Evolutionary conservation across 37 sponge, comb jelly and placozoan species (phyloP).

Genomic region (Cladorhizidae sp.): DNA sequence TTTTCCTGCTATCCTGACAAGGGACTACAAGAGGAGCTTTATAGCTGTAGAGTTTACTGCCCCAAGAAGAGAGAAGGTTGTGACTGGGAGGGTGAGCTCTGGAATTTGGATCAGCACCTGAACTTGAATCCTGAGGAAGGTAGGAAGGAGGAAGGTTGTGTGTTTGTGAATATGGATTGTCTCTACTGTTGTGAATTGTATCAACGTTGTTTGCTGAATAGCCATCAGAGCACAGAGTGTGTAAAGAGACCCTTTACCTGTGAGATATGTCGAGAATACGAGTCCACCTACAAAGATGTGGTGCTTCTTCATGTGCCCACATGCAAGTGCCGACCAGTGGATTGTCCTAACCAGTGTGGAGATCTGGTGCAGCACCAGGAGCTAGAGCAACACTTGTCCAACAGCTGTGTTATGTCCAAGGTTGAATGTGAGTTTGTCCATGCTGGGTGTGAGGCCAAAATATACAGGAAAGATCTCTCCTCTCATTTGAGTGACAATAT

Average conservation of each 20-base stretch:
- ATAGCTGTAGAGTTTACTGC: constrained; percentile 22
- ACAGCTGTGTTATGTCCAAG: constrained; percentile 8
- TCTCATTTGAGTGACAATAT: background rate
- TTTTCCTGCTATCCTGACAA: constrained; percentile 14
- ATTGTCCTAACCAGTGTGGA: constrained; percentile 41
- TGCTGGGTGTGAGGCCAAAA: constrained; percentile 30
- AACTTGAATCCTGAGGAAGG: background rate
- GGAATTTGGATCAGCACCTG: constrained; percentile 18
- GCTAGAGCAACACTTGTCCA: constrained; percentile 4
- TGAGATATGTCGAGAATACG: constrained; percentile 21
- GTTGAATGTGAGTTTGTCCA: constrained; percentile 22
- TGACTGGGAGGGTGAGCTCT: constrained; percentile 34
- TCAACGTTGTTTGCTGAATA: background rate
- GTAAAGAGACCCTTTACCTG: constrained; percentile 17
- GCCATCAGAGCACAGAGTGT: constrained; percentile 12
- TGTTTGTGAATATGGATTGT: constrained; percentile 13
- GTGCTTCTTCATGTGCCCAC: background rate
- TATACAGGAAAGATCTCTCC: constrained; percentile 18
- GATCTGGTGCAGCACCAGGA: constrained; percentile 6
- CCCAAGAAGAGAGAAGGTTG: constrained; percentile 20
- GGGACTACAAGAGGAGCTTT: constrained; percentile 12
- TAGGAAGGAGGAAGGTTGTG: background rate
- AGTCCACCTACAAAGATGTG: constrained; percentile 21
- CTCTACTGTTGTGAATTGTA: background rate
- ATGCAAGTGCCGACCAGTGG: constrained; percentile 16